Conservation (phyloP, 92 coral and sea anemone genomes). For the Parazoanthus swiftii region DNA sequence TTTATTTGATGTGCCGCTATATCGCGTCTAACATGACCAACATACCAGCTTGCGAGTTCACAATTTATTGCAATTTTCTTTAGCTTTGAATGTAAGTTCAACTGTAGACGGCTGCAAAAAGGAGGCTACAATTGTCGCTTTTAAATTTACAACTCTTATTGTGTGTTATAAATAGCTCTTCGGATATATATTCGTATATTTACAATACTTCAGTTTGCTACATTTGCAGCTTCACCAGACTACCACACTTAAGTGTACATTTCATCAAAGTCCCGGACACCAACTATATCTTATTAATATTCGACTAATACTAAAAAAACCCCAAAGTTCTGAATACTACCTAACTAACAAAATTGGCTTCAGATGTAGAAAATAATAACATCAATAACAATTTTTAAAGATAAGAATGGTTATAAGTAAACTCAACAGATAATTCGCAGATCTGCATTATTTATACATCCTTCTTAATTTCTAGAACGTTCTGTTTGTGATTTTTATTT, state of each 20-base stretch:
- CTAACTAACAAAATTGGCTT: not conserved
- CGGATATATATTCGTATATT: not conserved
- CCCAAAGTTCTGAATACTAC: not conserved
- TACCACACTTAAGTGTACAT: not conserved
- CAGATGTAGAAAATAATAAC: not conserved
- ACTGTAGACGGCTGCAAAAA: not conserved
- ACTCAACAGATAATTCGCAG: not conserved
- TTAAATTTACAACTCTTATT: not conserved
- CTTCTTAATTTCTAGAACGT: not conserved
- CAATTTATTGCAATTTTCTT: not conserved
- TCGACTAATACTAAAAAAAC: not conserved
- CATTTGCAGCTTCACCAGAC: not conserved
- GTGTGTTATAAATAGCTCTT: conserved; percentile 5
- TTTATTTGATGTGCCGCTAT: too few relatives aligned
- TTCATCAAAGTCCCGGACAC: not conserved
- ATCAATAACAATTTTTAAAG: not conserved
- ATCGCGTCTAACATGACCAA: too few relatives aligned
- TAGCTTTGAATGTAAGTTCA: not conserved
- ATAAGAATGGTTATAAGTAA: not conserved
- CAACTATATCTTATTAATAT: too few relatives aligned
- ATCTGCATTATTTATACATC: not conserved
- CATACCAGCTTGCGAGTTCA: not conserved
- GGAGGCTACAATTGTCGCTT: not conserved
- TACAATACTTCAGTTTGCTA: conserved; percentile 21
- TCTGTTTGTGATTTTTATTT: not conserved